Percentiles rank a stretch among this genome's conserved stretches.
These are phyloP conservation scores for Conistra vaccinii DNA, from an alignment of 2,888 invertebrate species.

Conservation along the genomic window DNA sequence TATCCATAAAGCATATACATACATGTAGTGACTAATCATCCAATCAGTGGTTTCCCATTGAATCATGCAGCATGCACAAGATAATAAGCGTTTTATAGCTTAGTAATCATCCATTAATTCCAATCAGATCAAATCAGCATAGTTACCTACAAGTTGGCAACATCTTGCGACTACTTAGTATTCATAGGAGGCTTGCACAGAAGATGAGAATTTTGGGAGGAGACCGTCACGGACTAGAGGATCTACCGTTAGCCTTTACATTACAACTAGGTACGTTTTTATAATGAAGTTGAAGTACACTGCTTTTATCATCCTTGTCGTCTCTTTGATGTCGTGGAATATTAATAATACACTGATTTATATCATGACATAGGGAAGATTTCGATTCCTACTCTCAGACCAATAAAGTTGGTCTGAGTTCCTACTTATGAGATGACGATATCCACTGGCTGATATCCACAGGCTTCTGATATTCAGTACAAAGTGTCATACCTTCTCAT, in stretches of 20 bases:
- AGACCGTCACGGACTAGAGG: conserved; percentile 25
- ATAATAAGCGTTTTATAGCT: conserved; percentile 39
- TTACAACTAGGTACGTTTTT: conserved; percentile 22
- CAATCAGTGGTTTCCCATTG: conserved; percentile 48
- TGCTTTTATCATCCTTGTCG: background rate
- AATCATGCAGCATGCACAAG: conserved; percentile 45
- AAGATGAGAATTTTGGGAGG: conserved; percentile 52
- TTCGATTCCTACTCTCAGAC: background rate
- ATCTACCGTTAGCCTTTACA: conserved; percentile 42
- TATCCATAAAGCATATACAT: conserved; percentile 18
- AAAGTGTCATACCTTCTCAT: background rate
- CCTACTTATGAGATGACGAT: background rate
- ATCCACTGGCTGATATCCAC: background rate
- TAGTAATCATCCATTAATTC: conserved; percentile 51
- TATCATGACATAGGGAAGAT: background rate
- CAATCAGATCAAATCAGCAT: conserved; percentile 58
- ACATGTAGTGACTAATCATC: conserved; percentile 12
- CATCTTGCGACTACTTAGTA: conserved; percentile 44
- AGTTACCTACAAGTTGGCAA: conserved; percentile 51
- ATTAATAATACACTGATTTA: background rate
- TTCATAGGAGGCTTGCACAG: conserved; percentile 36
- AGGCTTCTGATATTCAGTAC: background rate
- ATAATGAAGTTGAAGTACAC: conserved; percentile 14
- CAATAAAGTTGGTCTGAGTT: too few relatives aligned
- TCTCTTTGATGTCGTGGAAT: conserved; percentile 7